Evolutionary conservation across 2,797 vertebrate genomes (phyloP).

Genomic region (Sebastiscus tertius): DNA sequence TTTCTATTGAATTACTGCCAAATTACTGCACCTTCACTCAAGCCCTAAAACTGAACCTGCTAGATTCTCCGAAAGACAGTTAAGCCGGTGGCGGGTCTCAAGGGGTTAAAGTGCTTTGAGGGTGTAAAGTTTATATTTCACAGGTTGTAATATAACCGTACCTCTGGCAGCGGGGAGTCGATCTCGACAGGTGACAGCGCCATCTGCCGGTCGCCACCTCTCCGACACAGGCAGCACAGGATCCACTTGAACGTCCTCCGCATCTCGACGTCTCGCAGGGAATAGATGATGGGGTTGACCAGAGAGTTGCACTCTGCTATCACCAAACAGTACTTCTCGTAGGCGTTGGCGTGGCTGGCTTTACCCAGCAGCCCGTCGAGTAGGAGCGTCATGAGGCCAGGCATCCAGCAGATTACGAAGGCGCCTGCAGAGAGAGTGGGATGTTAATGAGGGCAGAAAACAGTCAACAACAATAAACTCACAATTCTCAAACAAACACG

Average conservation of each 20-base stretch:
- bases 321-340: conserved; percentile 92
- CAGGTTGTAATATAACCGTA: conserved; percentile 10
- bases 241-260: conserved; percentile 88
- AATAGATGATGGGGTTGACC: conserved; percentile 92
- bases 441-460: not conserved
- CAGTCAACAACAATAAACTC: not conserved
- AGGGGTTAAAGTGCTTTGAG: not conserved
- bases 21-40: too few relatives aligned
- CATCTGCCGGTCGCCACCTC: conserved; percentile 21
- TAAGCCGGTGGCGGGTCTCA: too few relatives aligned
- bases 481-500: not conserved
- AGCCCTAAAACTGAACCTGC: too few relatives aligned
- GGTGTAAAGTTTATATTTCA: not conserved
- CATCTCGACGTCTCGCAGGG: conserved; percentile 91
- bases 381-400: conserved; percentile 89
- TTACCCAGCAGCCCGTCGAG: conserved; percentile 88
- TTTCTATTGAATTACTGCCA: too few relatives aligned
- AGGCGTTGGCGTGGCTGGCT: conserved; percentile 81
- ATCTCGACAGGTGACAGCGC: conserved; percentile 31
- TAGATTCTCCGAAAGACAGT: too few relatives aligned
- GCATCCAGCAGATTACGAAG: conserved; percentile 97
- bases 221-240: conserved; percentile 82
- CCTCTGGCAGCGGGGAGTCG: conserved; percentile 65
- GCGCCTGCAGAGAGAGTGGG: conserved; percentile 81
- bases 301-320: conserved; percentile 93